phyloP scores from a whole-genome alignment of 2,113 vertebrate genomes.

The Gymnocephalus cernua region DNA sequence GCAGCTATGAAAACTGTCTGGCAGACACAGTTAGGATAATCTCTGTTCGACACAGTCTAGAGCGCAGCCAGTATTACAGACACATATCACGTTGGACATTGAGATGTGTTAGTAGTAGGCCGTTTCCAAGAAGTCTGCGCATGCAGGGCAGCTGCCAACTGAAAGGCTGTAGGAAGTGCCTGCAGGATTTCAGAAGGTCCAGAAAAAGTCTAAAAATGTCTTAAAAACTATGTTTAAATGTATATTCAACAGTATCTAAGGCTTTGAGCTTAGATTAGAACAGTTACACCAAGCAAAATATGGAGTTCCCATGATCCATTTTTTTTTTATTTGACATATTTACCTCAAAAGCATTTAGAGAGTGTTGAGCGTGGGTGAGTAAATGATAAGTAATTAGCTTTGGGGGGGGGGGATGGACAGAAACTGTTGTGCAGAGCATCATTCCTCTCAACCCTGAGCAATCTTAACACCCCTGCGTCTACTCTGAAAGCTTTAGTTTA shows the following conservation, averaged over 20 bases:
- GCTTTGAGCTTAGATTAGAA: not conserved
- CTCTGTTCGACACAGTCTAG: slow-evolving; percentile 52
- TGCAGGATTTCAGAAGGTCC: slow-evolving; percentile 4
- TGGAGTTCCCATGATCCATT: not conserved
- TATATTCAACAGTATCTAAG: not conserved
- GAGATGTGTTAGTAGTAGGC: slow-evolving; percentile 45
- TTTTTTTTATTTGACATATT: slow-evolving; percentile 4
- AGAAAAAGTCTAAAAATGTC: slow-evolving; percentile 15
- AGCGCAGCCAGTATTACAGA: slow-evolving; percentile 43
- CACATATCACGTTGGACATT: slow-evolving; percentile 46
- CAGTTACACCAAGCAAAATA: not conserved
- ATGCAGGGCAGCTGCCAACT: slow-evolving; percentile 24
- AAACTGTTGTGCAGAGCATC: not conserved
- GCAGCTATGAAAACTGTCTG: slow-evolving; percentile 60
- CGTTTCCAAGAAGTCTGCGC: slow-evolving; percentile 22
- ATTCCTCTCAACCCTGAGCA: not conserved
- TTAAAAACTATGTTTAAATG: not conserved
- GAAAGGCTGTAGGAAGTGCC: slow-evolving; percentile 17
- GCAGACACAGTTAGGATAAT: slow-evolving; percentile 55
- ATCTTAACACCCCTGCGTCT: not conserved
- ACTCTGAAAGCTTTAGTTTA: slow-evolving; percentile 5
- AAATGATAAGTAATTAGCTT: slow-evolving; percentile 40
- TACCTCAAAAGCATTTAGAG: not conserved
- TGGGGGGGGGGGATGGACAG: slow-evolving; percentile 32
- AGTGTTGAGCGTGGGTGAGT: slow-evolving; percentile 4